Base-by-base conservation (phyloP, 2,888 invertebrate species). In the Tiliacea aurago region DNA sequence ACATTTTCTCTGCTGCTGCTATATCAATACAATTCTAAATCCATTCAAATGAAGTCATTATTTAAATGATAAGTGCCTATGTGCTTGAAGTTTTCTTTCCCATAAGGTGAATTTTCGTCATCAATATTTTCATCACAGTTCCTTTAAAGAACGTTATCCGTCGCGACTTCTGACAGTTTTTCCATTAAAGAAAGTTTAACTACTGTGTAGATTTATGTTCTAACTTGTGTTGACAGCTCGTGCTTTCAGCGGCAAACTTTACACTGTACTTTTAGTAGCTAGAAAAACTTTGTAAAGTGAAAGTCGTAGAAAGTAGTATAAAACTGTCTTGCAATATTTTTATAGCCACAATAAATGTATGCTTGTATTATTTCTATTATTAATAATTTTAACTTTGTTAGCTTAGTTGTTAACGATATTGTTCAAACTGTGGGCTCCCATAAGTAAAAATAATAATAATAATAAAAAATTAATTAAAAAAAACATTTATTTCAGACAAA, bases 131-230 rank as follows among this genome's bases (percentile, higher is more conserved):
- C 5, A 45, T 45, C 43, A 23, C n/a, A 20, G n/a, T 59, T 51
- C 23, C 2, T 53, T n/a, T 65, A 41, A 41, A 65, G n/a, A 53
- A 49, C 41, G 18, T 47, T 47, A 49, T 67, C 20, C 41, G 43
- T 69, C 56, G 45, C 58, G 15, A 69, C 63, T 76, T 59, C 56
- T 75, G 68, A 59, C 62, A 76, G 70, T 64, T 70, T 70, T 23
- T 9, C 77, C 37, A 76, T 45, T 76, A 76, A 33, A 75, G 49
- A 55, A 76, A 76, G 49, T 69, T 69, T 43, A 63, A 58, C 58
- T 69, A 51, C 58, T 45, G 0, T n/a, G 11, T 49, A 67, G 28
- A 76, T 69, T 76, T 68, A 76, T 76, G 49, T 51, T 33, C 43
- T 33, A 76, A 77, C 70, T 70, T 77, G 47, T 33, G 63, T 47